Evolutionary conservation across 2,888 invertebrate species (phyloP).

Genomic region (Nephrotoma flavescens): DNA sequence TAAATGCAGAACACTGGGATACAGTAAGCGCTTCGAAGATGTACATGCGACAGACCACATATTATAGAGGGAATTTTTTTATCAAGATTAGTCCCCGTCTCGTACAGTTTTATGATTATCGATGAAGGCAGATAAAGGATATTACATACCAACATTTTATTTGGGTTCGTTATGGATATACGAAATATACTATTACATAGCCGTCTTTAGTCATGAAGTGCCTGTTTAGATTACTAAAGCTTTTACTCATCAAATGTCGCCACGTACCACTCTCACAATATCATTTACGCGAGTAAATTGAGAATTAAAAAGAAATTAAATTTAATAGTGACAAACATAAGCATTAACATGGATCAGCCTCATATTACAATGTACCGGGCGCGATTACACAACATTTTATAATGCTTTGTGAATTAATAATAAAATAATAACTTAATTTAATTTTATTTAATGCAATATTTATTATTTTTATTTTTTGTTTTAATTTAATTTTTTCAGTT

Average conservation of each 20-base stretch:
- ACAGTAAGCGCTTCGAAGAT: too few species aligned
- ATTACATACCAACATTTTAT: too few species aligned
- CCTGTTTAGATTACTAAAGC: background rate
- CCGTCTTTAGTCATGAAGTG: background rate
- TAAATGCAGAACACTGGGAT: too few species aligned
- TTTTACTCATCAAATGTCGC: background rate
- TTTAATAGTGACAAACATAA: background rate
- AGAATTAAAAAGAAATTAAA: background rate
- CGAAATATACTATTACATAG: background rate
- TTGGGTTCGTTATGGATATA: too few species aligned
- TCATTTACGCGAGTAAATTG: background rate
- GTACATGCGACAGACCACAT: too few species aligned
- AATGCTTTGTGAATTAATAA: background rate
- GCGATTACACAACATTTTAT: background rate
- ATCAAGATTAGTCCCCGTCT: too few species aligned
- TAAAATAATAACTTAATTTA: background rate
- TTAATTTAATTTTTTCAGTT: background rate
- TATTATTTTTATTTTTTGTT: background rate
- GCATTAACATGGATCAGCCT: background rate
- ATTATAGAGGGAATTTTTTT: too few species aligned
- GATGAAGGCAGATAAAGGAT: too few species aligned
- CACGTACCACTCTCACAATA: background rate
- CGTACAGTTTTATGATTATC: too few species aligned
- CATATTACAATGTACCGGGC: background rate
- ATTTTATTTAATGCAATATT: background rate